phyloP scores from a whole-genome alignment of 2,888 invertebrate genomes.

The Nycteola revayana region DNA sequence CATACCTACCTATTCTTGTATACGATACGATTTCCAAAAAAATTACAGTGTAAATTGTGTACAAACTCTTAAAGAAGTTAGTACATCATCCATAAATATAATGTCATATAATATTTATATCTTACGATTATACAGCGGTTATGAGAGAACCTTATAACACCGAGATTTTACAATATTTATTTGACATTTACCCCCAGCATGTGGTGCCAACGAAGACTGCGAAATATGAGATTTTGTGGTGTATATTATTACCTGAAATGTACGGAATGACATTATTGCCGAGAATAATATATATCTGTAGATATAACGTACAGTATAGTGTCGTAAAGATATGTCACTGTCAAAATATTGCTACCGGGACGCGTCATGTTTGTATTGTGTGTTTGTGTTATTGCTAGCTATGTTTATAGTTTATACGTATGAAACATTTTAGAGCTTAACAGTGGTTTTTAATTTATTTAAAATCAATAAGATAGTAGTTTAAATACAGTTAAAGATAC shows the following conservation, averaged over 20 bases:
- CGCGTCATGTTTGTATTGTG: slow-evolving; percentile 26
- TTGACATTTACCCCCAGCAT: slow-evolving; percentile 46
- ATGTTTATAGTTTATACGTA: too few species aligned
- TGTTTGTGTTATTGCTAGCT: too few species aligned
- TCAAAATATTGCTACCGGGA: slow-evolving; percentile 37
- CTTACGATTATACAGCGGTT: slow-evolving; percentile 22
- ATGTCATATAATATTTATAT: slow-evolving; percentile 8
- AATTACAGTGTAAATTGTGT: too few species aligned
- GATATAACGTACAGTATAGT: slow-evolving; percentile 8
- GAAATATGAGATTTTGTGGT: slow-evolving; percentile 56
- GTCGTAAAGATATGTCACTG: slow-evolving; percentile 42
- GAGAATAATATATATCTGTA: slow-evolving; percentile 22
- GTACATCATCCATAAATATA: slow-evolving; percentile 11
- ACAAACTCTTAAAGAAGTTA: too few species aligned
- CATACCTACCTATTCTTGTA: too few species aligned
- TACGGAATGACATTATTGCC: slow-evolving; percentile 45
- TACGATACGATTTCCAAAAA: too few species aligned
- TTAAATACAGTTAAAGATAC: too few species aligned
- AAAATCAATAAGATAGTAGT: too few species aligned
- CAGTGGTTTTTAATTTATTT: too few species aligned
- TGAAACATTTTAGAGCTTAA: too few species aligned
- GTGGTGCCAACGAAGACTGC: slow-evolving; percentile 46
- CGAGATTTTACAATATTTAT: slow-evolving; percentile 47
- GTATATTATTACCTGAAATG: slow-evolving; percentile 50
- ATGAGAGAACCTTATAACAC: slow-evolving; percentile 16